Conservation (phyloP, 2,797 vertebrate species). For the Catharus ustulatus region DNA sequence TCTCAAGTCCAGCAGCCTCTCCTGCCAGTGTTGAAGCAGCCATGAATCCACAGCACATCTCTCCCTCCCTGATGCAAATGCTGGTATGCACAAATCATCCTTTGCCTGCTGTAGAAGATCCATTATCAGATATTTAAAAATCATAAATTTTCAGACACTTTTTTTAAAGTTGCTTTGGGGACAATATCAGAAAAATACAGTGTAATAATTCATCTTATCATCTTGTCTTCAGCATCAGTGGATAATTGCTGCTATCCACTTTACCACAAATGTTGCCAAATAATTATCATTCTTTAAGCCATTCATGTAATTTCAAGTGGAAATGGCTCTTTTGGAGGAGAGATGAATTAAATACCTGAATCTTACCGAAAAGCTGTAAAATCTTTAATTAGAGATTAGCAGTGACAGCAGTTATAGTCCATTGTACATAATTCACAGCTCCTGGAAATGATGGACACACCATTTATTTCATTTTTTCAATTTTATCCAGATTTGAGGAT, state of each 20-base stretch:
- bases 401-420: not conserved
- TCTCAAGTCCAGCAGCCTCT: not conserved
- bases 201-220: not conserved
- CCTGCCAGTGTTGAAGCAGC: not conserved
- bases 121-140: not conserved
- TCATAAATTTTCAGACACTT: not conserved
- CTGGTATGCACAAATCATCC: not conserved
- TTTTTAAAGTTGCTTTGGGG: not conserved
- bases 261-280: slow-evolving; percentile 14
- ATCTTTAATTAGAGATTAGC: not conserved
- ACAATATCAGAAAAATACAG: not conserved
- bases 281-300: not conserved
- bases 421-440: not conserved
- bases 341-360: not conserved
- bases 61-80: not conserved
- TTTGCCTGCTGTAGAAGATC: not conserved
- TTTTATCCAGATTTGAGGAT: not conserved
- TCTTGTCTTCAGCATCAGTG: not conserved
- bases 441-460: not conserved
- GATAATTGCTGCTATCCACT: not conserved
- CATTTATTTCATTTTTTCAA: not conserved
- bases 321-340: not conserved
- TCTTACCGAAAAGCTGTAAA: not conserved
- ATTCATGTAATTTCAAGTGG: not conserved
- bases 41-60: not conserved